Evolutionary conservation across 2,888 invertebrate genomes (phyloP).

Genomic region (Pachymerium ferrugineum): DNA sequence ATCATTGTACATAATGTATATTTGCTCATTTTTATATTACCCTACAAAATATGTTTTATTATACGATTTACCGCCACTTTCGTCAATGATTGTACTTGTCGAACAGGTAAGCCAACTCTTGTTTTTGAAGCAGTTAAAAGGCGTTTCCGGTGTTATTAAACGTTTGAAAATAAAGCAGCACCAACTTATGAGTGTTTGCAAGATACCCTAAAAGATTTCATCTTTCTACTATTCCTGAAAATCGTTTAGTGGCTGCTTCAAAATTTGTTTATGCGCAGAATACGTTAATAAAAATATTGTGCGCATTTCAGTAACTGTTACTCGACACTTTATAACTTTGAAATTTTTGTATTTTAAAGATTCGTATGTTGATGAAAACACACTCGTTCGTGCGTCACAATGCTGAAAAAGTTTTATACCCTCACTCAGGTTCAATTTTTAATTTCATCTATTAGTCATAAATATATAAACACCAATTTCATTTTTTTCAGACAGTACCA

Average conservation of each 20-base stretch:
- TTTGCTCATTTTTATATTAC: conserved; percentile 44
- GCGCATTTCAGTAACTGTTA: too few species aligned
- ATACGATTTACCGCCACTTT: neutral
- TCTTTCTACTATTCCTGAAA: too few species aligned
- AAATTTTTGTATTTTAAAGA: neutral
- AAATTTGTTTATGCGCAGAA: too few species aligned
- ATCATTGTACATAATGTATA: conserved; percentile 44
- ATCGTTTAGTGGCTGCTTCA: too few species aligned
- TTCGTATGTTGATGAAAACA: neutral
- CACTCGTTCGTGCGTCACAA: neutral
- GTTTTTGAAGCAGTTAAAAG: neutral
- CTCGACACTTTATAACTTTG: neutral
- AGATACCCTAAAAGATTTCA: too few species aligned
- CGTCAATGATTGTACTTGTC: neutral
- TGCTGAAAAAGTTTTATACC: neutral
- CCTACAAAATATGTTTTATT: conserved; percentile 42
- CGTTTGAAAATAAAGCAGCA: too few species aligned
- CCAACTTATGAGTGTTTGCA: too few species aligned
- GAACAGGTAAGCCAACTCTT: neutral
- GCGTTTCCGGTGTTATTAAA: too few species aligned
- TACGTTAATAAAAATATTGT: too few species aligned
- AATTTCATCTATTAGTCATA: too few species aligned
- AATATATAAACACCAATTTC: too few species aligned
- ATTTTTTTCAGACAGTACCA: neutral
- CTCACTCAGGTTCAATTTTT: too few species aligned